A percentile compares a stretch with the other conserved stretches of the same genome.
Evolutionary conservation across 2,113 vertebrate genomes (phyloP).

Genomic region (Arvicanthis niloticus): DNA sequence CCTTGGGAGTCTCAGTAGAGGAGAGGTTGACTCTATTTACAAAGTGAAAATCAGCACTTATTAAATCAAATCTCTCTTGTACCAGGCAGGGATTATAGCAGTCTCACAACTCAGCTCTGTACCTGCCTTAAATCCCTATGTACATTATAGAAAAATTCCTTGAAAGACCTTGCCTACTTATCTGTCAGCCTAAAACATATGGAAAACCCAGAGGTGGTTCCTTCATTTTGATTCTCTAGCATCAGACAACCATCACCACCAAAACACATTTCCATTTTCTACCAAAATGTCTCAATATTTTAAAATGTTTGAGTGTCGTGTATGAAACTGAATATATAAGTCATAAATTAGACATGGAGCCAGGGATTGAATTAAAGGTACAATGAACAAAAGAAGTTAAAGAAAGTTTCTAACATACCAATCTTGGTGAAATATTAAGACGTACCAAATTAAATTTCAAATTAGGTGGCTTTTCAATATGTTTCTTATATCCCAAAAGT

Average conservation of each 20-base stretch:
- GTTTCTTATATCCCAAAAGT: background rate
- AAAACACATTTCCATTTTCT: background rate
- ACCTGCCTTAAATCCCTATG: constrained; percentile 50
- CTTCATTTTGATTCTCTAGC: background rate
- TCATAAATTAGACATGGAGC: background rate
- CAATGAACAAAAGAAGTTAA: background rate
- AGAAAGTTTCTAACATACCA: background rate
- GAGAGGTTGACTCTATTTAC: constrained; percentile 79
- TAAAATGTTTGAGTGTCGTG: background rate
- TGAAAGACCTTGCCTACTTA: constrained; percentile 41
- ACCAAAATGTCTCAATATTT: background rate
- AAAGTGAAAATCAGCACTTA: constrained; percentile 77
- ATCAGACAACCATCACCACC: background rate
- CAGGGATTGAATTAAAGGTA: background rate
- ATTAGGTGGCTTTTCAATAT: background rate
- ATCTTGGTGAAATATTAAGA: background rate
- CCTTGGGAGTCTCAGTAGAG: constrained; percentile 63
- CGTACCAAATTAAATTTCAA: background rate
- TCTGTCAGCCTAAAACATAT: background rate
- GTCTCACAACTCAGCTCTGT: constrained; percentile 53
- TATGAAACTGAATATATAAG: background rate
- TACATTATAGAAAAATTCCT: constrained; percentile 3
- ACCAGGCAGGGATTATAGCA: constrained; percentile 59
- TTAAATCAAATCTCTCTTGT: constrained; percentile 78
- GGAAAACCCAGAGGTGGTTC: background rate